These are phyloP conservation scores for Philaethria dido DNA, from an alignment of 2,888 invertebrate species.

Conservation along the genomic window DNA sequence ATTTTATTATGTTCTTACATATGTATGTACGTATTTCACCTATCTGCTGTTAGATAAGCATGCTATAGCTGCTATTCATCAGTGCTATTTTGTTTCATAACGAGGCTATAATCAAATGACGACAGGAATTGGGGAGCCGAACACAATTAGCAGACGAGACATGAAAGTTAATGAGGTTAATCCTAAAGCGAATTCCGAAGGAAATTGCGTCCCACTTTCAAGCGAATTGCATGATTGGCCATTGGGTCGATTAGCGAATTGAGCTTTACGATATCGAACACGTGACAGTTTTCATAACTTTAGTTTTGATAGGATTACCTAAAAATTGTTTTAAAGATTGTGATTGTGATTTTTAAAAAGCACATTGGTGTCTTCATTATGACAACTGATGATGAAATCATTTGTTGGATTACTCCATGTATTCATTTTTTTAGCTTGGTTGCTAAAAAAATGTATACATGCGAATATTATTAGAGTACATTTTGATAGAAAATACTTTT, in stretches of 20 bases:
- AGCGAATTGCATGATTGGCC: conserved; percentile 71
- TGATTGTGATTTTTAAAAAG: not conserved
- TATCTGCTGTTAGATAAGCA: not conserved
- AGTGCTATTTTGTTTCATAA: conserved; percentile 50
- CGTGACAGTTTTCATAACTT: conserved; percentile 22
- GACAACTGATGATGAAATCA: too few species aligned
- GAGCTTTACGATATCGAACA: conserved; percentile 34
- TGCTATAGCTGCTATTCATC: conserved; percentile 50
- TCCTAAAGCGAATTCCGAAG: conserved; percentile 72
- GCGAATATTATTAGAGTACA: too few species aligned
- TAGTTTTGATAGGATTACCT: not conserved
- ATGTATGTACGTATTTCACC: conserved; percentile 55
- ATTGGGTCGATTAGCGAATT: conserved; percentile 62
- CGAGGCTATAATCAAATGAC: conserved; percentile 67
- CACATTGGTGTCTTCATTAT: too few species aligned
- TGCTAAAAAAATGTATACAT: too few species aligned
- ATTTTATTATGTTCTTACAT: too few species aligned
- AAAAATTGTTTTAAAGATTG: not conserved
- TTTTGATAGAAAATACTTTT: too few species aligned
- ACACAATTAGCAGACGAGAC: conserved; percentile 75
- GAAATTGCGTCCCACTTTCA: conserved; percentile 75
- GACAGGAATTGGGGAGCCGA: conserved; percentile 64
- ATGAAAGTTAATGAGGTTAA: conserved; percentile 77
- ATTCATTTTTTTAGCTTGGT: too few species aligned
- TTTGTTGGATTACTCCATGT: too few species aligned